A percentile compares a stretch with the other conserved stretches of the same genome.
These are phyloP conservation scores for Gonioctena quinquepunctata DNA, from an alignment of 1,140 invertebrate species.

Conservation along the genomic window DNA sequence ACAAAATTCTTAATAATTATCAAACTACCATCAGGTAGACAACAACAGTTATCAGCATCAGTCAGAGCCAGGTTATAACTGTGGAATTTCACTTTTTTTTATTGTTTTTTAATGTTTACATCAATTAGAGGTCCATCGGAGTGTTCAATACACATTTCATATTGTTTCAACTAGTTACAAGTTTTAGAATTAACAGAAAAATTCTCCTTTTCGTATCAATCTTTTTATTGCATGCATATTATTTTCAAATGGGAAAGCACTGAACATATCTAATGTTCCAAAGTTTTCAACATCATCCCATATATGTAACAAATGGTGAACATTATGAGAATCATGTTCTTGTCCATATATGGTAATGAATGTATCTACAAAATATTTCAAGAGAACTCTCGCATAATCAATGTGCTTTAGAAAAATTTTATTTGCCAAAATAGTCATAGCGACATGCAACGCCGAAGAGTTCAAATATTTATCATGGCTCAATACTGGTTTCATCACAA, in stretches of 20 bases:
- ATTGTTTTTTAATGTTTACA: neutral
- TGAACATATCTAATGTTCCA: conserved; percentile 13
- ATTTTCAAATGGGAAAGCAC: conserved; percentile 24
- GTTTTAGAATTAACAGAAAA: neutral
- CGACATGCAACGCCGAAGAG: neutral
- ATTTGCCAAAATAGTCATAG: conserved; percentile 1
- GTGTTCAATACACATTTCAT: neutral
- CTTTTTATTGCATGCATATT: conserved; percentile 11
- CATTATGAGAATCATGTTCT: conserved; percentile 20
- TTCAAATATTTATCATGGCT: neutral
- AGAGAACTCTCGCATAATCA: conserved; percentile 6
- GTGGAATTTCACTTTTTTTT: neutral
- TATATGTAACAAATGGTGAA: conserved; percentile 19
- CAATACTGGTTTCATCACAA: neutral
- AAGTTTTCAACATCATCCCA: conserved; percentile 13
- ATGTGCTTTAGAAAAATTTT: neutral
- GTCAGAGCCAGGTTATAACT: neutral
- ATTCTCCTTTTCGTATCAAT: conserved; percentile 19
- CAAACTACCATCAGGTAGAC: neutral
- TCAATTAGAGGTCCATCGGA: neutral
- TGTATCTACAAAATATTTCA: conserved; percentile 21
- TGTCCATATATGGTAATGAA: conserved; percentile 17
- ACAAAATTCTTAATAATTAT: conserved; percentile 1
- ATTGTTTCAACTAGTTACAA: neutral
- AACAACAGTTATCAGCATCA: conserved; percentile 4